Evolutionary conservation across 2,113 vertebrate genomes (phyloP).

Genomic region (Nasalis larvatus): DNA sequence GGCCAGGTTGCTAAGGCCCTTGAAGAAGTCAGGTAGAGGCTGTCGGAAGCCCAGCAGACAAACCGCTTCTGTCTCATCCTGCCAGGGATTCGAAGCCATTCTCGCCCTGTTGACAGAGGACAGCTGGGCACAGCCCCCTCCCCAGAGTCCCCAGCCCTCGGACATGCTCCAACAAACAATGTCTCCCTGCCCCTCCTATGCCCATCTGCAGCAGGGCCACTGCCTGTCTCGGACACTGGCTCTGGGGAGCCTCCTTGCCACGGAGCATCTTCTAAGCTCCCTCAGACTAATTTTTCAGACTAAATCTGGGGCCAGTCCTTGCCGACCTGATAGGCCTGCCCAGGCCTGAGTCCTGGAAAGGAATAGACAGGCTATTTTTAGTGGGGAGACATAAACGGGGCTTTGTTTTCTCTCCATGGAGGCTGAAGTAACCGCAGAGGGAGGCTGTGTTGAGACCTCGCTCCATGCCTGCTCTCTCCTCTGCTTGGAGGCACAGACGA

Average conservation of each 20-base stretch:
- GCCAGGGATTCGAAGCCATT: conserved; percentile 41
- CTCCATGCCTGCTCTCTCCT: not conserved
- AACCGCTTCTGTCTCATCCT: conserved; percentile 39
- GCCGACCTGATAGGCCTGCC: conserved; percentile 28
- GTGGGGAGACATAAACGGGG: conserved; percentile 51
- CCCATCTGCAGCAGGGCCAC: not conserved
- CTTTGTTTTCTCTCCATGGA: conserved; percentile 56
- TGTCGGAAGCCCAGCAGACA: conserved; percentile 36
- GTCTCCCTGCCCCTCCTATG: not conserved
- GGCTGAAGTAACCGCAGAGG: conserved; percentile 32
- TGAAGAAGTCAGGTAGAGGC: conserved; percentile 64
- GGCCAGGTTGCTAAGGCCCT: conserved; percentile 61
- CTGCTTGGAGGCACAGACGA: not conserved
- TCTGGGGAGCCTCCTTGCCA: not conserved
- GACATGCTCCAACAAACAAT: not conserved
- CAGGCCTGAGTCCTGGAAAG: conserved; percentile 58
- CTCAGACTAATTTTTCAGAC: not conserved
- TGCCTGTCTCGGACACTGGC: fast-evolving
- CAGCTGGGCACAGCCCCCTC: not conserved
- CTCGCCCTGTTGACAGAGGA: conserved; percentile 17
- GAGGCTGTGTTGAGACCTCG: not conserved
- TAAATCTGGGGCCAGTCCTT: not conserved
- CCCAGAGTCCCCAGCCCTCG: not conserved
- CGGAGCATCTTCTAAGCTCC: not conserved
- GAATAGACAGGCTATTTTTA: conserved; percentile 64